Base-by-base conservation (phyloP, 2,797 vertebrate genomes). In the Schizopygopsis pylzovi region DNA sequence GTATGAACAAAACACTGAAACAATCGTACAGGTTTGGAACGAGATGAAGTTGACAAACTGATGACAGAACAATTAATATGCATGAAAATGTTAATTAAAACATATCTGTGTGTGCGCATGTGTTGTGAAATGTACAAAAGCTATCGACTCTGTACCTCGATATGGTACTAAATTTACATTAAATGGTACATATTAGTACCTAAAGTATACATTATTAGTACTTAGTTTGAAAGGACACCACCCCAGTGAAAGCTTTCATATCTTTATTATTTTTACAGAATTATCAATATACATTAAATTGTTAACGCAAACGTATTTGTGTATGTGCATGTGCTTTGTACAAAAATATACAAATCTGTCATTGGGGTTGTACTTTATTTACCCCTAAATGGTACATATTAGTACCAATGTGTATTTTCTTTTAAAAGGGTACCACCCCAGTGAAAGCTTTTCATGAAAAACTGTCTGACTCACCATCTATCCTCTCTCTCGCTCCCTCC, bases 401-500 rank as follows among this genome's bases (percentile, higher is more conserved):
- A 18, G 7, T 10, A 11, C 39, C 56, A 33, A 33, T 0, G 1
- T 33, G 33, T 33, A 33, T 33, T 33, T 33, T 79, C 4, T 68
- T 28, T 63, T 79, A 15, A 79, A 25, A 43, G 37, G n/a, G 37
- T 25, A 3, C 39, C 15, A 9, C 54, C 13, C 39, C 3, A 79
- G 8, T 15, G 15, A 45, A 25, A 63, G n/a, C 59, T 25, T 63
- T 25, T 47, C 15, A 28, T 28, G n/a, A 41, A 61, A 18, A 68
- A 47, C 18, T 61, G 49, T 84, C 73, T 78, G 47, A 68, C 49
- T 68, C 37, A 41, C 12, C 11, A 37, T 75, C 33, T 86, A 91
- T 68, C 43, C 25, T 79, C 49, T 85, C 47, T 91, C 47, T 91
- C 79, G 89, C 25, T 73, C 49, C 41, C 59, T 65, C 79, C 90